These are phyloP conservation scores for Carterocephalus palaemon DNA, from an alignment of 2,888 invertebrate species.

Conservation along the genomic window DNA sequence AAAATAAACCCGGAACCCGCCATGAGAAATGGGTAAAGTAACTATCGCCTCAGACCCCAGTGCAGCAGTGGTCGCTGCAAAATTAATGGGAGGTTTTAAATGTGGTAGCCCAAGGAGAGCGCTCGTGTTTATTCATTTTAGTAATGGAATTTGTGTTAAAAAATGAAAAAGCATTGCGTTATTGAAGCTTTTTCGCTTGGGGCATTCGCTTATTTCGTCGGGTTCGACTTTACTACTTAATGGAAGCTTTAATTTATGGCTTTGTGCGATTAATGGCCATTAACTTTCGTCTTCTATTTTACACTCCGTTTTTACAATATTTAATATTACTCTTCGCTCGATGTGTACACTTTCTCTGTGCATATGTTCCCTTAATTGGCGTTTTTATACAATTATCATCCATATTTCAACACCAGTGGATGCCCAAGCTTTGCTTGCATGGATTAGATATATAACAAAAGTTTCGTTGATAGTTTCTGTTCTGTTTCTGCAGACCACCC, in stretches of 20 bases:
- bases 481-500: no score
- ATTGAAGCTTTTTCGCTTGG: conserved; percentile 28
- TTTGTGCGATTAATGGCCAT: conserved; percentile 4
- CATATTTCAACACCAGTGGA: no score
- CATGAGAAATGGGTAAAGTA: conserved; percentile 39
- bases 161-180: conserved; percentile 35
- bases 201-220: neutral
- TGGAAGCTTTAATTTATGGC: conserved; percentile 11
- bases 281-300: neutral
- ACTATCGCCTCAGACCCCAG: conserved; percentile 31
- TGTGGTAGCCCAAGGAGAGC: conserved; percentile 34
- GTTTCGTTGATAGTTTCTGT: no score
- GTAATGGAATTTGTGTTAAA: conserved; percentile 49
- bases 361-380: no score
- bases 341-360: no score
- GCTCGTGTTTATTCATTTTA: conserved; percentile 49
- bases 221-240: conserved; percentile 8
- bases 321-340: no score
- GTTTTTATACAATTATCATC: no score
- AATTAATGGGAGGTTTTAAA: conserved; percentile 39
- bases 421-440: no score
- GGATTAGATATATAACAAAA: no score
- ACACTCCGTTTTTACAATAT: neutral
- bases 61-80: conserved; percentile 33
- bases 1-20: conserved; percentile 10